These are phyloP conservation scores for Galaxea fascicularis DNA, from an alignment of 92 coral and sea anemone genomes.

Conservation along the genomic window DNA sequence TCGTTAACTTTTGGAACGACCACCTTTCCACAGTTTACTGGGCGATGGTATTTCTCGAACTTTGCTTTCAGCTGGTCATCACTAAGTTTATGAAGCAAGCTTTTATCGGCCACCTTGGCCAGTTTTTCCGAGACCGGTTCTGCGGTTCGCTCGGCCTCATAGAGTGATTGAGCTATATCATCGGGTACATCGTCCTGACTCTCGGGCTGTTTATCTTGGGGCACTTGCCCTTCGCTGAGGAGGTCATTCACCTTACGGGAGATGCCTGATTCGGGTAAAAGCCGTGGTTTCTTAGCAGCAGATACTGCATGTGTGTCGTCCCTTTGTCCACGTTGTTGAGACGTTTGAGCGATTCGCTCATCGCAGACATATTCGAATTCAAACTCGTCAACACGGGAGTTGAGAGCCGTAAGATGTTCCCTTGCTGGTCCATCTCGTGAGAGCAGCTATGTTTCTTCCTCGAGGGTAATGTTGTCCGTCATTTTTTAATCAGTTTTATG, in stretches of 20 bases:
- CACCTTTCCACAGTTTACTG: no score
- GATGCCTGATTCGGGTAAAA: background rate
- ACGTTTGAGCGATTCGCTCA: background rate
- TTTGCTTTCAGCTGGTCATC: conserved; percentile 62
- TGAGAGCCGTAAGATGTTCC: background rate
- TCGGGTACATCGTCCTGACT: background rate
- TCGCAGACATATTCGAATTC: background rate
- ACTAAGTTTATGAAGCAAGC: conserved; percentile 55
- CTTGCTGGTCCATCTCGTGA: background rate
- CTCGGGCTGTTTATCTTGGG: background rate
- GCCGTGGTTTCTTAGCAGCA: background rate
- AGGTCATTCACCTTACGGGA: background rate
- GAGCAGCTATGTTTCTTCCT: conserved; percentile 6
- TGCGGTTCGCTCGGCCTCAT: conserved; percentile 60
- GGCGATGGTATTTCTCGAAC: conserved; percentile 27
- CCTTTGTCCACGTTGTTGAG: background rate
- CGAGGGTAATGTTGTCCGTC: background rate
- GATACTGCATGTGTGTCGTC: background rate
- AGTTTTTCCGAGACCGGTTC: conserved; percentile 45
- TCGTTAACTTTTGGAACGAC: no score
- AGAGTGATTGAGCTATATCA: conserved; percentile 56
- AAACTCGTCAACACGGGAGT: background rate
- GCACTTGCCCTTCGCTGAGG: background rate
- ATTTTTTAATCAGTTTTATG: background rate
- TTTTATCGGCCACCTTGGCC: conserved; percentile 39